Base-by-base conservation (phyloP, 2,113 vertebrate genomes). In the Hippocampus barbouri region DNA sequence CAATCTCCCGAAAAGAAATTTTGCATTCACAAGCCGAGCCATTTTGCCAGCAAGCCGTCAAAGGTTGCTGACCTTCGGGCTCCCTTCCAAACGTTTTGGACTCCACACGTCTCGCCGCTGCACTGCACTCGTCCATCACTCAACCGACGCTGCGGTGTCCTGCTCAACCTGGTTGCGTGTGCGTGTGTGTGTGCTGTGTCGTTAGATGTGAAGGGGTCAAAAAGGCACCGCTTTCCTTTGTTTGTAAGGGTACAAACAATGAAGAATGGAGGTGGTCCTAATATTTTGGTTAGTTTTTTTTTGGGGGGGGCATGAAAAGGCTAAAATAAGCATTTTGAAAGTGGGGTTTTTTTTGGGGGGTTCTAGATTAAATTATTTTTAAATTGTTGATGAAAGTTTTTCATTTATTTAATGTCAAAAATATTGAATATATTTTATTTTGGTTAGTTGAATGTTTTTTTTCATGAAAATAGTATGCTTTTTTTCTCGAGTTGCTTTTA, bases 121-220 rank as follows among this genome's bases (percentile, higher is more conserved):
- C 15, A n/a, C 20, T n/a, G 53, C 5, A 10, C 82, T 86, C 89
- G 90, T 92, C 87, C 89, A 92, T 92, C 92, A 92, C 76, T 27
- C 15, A 5, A 5, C 57, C 14, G 30, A 60, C 30, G 54, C 54
- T 8, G 23, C 3, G 7, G 51, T 8, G 18, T 8, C 51, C 51
- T 9, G 51, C 20, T 10, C 51, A n/a, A n/a, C 20, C 5, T 8
- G 51, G 8, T 16, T 16, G 12, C 51, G 2, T 9, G 20, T n/a
- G 20, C 4, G 47, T 3, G 20, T 18, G 20, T 3, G 49, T 10
- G 49, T 18, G 7, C 18, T 20, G 51, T 12, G 7, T 25, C 10
- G 54, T 57, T 57, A 25, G 54, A 57, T n/a, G 54, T 57, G 54
- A 23, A 25, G 54, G n/a, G 54, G 54, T 57, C n/a, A 57, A 57